These are phyloP conservation scores for Acleris holmiana DNA, from an alignment of 2,888 invertebrate genomes.

Conservation along the genomic window DNA sequence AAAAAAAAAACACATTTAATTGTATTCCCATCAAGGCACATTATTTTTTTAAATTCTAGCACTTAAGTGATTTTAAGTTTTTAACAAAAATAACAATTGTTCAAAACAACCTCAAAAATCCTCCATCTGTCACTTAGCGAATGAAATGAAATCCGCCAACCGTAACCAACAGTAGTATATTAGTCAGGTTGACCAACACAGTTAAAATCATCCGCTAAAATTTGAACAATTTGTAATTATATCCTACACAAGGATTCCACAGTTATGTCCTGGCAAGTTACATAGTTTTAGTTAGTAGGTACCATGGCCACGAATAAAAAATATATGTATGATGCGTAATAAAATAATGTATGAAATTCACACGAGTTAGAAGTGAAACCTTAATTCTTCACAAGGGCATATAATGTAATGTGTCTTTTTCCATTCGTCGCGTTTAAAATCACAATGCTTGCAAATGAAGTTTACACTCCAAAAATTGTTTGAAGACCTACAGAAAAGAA, in stretches of 20 bases:
- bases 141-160: conserved; percentile 30
- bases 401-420: no score
- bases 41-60: conserved; percentile 19
- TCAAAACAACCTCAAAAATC: conserved; percentile 51
- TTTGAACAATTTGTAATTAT: conserved; percentile 3
- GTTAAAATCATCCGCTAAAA: conserved; percentile 11
- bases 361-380: no score
- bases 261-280: no score
- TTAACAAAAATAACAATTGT: conserved; percentile 36
- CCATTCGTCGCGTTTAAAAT: no score
- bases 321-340: no score
- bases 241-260: background rate
- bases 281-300: no score
- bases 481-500: no score
- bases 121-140: conserved; percentile 36
- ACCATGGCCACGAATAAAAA: no score
- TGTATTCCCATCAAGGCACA: conserved; percentile 40
- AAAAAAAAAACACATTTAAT: conserved; percentile 36
- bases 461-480: no score
- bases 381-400: no score
- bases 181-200: conserved; percentile 20
- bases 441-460: no score
- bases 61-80: background rate
- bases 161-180: conserved; percentile 21
- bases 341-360: no score